Evolutionary conservation across 2,113 vertebrate species (phyloP).

Genomic region (Mormyrus iriodes): DNA sequence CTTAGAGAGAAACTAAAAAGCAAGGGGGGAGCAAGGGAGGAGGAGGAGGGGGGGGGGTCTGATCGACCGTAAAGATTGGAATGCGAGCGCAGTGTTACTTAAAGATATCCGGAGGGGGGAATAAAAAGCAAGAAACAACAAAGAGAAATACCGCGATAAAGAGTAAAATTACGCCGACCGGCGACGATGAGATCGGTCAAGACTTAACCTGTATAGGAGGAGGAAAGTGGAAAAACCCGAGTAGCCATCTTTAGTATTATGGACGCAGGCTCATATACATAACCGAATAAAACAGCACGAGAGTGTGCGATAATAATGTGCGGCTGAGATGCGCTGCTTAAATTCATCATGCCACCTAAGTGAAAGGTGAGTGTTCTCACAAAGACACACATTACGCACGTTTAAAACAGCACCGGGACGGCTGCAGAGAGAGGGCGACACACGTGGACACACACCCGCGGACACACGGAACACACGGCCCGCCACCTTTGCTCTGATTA

Average conservation of each 20-base stretch:
- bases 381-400: neutral
- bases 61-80: slow-evolving; percentile 45
- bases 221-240: neutral
- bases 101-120: neutral
- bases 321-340: neutral
- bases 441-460: neutral
- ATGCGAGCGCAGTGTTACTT: slow-evolving; percentile 30
- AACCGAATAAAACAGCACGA: neutral
- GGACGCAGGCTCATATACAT: neutral
- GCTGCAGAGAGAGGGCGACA: neutral
- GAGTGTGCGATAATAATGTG: neutral
- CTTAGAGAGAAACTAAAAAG: neutral
- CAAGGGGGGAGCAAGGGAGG: neutral
- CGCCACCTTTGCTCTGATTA: neutral
- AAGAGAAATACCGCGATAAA: neutral
- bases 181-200: neutral
- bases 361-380: neutral
- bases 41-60: neutral
- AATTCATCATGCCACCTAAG: neutral
- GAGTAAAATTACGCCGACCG: neutral
- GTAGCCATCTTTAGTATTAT: neutral
- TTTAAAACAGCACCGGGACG: neutral
- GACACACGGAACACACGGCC: neutral
- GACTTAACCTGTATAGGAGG: neutral
- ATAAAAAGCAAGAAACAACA: neutral